Percentiles rank a stretch among this genome's conserved stretches.
Evolutionary conservation across 2,888 invertebrate species (phyloP).

Genomic region (Brachypalpus laphriformis): DNA sequence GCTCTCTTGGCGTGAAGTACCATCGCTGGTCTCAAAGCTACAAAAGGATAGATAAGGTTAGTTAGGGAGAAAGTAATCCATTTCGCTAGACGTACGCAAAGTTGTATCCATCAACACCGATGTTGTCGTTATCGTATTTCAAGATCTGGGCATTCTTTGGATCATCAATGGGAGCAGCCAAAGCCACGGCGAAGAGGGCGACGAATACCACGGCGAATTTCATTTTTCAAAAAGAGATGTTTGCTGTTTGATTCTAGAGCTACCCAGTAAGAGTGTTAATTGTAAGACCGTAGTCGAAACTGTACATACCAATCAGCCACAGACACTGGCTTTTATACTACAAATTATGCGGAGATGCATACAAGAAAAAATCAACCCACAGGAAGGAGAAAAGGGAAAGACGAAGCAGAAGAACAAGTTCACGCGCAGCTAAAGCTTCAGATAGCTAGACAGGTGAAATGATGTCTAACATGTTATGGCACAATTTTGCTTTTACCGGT

Average conservation of each 20-base stretch:
- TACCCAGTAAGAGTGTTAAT: constrained; percentile 18
- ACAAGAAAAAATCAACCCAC: background rate
- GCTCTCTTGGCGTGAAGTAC: constrained; percentile 81
- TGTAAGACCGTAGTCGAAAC: constrained; percentile 65
- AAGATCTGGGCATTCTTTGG: constrained; percentile 85
- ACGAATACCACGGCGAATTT: constrained; percentile 78
- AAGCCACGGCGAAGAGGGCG: constrained; percentile 76
- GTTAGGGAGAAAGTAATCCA: constrained; percentile 6
- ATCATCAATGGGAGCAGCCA: constrained; percentile 79
- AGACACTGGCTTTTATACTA: constrained; percentile 56
- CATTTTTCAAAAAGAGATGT: constrained; percentile 75
- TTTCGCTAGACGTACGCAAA: constrained; percentile 77
- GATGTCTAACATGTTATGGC: constrained; percentile 34
- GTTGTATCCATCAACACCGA: constrained; percentile 79
- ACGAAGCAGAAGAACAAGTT: constrained; percentile 5
- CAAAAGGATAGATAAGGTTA: background rate
- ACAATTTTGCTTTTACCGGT: constrained; percentile 16
- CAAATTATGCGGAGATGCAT: background rate
- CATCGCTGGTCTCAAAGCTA: constrained; percentile 83
- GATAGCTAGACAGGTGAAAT: constrained; percentile 4
- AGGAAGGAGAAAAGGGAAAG: background rate
- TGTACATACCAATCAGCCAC: constrained; percentile 40
- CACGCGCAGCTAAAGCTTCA: background rate
- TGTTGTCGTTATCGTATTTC: constrained; percentile 84
- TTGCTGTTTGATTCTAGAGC: constrained; percentile 11